Percentiles rank a stretch among this genome's conserved stretches.
These are phyloP conservation scores for Lota lota DNA, from an alignment of 2,113 vertebrate species.

Conservation along the genomic window DNA sequence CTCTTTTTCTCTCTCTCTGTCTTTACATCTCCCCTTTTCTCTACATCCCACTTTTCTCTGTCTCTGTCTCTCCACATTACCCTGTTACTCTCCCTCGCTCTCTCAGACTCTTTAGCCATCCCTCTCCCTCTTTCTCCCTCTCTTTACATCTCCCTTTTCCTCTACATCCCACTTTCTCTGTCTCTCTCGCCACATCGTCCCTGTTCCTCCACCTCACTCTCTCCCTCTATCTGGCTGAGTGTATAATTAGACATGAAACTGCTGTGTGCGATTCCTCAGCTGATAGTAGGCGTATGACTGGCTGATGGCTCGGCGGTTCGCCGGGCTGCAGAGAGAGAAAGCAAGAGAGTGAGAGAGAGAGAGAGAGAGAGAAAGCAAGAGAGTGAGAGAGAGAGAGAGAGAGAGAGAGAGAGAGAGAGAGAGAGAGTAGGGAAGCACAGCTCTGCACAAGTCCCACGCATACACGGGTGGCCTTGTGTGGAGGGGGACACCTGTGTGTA, in stretches of 20 bases:
- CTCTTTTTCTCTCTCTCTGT: conserved; percentile 19
- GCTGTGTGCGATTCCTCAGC: conserved; percentile 70
- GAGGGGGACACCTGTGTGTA: too few species aligned
- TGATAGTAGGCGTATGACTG: conserved; percentile 68
- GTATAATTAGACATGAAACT: conserved; percentile 70
- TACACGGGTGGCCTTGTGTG: too few species aligned
- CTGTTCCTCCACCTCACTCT: conserved; percentile 42
- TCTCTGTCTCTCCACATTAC: conserved; percentile 15
- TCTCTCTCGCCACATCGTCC: conserved; percentile 28
- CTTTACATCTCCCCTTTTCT: neutral
- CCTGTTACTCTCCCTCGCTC: conserved; percentile 42
- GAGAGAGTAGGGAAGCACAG: conserved; percentile 23
- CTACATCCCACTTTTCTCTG: neutral
- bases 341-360: too few species aligned
- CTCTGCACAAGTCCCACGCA: conserved; percentile 24
- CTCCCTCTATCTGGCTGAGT: conserved; percentile 33
- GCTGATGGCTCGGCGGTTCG: conserved; percentile 61
- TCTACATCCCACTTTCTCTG: conserved; percentile 33
- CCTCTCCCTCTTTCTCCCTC: conserved; percentile 49
- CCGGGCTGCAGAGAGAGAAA: conserved; percentile 43
- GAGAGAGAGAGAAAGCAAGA: too few species aligned
- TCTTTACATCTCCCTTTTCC: conserved; percentile 38
- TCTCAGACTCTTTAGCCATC: conserved; percentile 34
- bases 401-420: too few species aligned
- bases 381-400: too few species aligned